Evolutionary conservation across 2,888 invertebrate genomes (phyloP).

Genomic region (Salticus scenicus): DNA sequence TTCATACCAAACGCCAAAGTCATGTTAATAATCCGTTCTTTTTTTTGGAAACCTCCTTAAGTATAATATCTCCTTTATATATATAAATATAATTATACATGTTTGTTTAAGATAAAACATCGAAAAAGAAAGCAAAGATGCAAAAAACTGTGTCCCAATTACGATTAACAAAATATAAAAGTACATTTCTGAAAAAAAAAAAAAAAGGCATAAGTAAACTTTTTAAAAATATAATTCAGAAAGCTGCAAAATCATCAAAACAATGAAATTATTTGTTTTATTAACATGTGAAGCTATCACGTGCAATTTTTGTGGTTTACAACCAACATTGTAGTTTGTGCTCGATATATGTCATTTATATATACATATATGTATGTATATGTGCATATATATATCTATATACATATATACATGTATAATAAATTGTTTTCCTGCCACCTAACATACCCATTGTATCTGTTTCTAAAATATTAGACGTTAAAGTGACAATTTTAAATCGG

Average conservation of each 20-base stretch:
- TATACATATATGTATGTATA: no score
- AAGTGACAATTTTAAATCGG: no score
- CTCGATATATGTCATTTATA: slow-evolving; percentile 1
- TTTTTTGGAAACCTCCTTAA: no score
- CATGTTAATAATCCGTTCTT: no score
- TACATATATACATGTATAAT: no score
- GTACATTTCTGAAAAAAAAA: no score
- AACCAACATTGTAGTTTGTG: slow-evolving; percentile 11
- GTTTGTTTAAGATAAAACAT: neutral
- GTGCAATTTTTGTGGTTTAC: slow-evolving; percentile 10
- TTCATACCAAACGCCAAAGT: no score
- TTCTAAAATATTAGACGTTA: no score
- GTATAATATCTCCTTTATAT: neutral
- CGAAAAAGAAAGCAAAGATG: neutral
- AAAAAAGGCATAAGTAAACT: neutral
- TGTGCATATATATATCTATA: no score
- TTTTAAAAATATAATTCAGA: neutral
- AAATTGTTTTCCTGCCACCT: no score
- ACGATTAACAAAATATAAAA: no score
- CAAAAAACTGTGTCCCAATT: neutral
- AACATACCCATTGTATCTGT: no score
- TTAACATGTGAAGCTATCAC: neutral
- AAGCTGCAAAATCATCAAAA: slow-evolving; percentile 14
- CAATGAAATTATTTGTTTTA: slow-evolving; percentile 20
- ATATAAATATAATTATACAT: neutral